phyloP scores from a whole-genome alignment of 2,797 vertebrate genomes.

The Sebastes goodei region DNA sequence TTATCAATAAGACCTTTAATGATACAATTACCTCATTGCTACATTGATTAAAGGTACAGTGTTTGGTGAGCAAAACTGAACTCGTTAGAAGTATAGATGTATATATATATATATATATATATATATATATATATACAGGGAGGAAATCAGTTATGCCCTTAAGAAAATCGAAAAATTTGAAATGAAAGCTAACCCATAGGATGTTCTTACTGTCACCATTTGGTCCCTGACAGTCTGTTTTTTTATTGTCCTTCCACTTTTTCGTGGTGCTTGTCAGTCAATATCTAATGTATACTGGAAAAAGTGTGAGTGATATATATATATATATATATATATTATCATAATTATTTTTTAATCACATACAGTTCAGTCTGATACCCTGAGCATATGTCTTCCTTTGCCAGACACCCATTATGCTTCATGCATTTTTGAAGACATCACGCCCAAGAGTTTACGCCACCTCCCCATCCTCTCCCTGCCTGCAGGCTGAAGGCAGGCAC shows the following conservation, averaged over 20 bases:
- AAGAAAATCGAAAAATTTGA: constrained; percentile 30
- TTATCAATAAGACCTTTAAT: background rate
- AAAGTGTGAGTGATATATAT: constrained; percentile 3
- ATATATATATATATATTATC: background rate
- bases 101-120: no score
- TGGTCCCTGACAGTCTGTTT: constrained; percentile 30
- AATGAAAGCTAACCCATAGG: constrained; percentile 32
- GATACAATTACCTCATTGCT: background rate
- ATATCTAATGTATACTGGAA: constrained; percentile 63
- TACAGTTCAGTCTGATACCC: background rate
- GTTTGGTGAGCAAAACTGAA: background rate
- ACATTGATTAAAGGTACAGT: background rate
- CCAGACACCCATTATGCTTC: constrained; percentile 32
- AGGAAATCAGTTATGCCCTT: constrained; percentile 41
- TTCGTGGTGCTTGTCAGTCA: constrained; percentile 70
- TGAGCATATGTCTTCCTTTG: background rate
- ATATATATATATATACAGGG: background rate
- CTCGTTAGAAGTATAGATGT: background rate
- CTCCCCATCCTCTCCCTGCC: constrained; percentile 45
- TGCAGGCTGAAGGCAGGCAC: constrained; percentile 40
- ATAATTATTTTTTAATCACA: background rate
- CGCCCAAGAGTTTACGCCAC: constrained; percentile 34
- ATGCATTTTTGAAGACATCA: constrained; percentile 41
- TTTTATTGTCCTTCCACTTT: constrained; percentile 49
- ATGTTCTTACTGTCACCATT: constrained; percentile 47